Percentiles rank a stretch among this genome's conserved stretches.
These are phyloP conservation scores for Chymomyza costata DNA, from an alignment of 1,140 invertebrate species.

Conservation along the genomic window DNA sequence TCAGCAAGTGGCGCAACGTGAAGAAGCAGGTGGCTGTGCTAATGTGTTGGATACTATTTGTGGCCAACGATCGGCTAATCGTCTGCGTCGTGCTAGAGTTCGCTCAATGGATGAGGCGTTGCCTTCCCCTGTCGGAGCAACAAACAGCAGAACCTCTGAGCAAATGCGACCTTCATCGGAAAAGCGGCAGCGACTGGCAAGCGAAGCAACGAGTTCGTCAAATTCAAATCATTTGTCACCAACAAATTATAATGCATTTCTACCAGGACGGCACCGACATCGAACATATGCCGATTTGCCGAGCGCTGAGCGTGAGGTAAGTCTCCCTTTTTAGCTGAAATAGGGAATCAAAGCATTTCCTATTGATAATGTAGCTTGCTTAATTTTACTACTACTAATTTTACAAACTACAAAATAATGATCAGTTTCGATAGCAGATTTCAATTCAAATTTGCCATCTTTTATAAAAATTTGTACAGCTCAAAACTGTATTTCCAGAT, in stretches of 20 bases:
- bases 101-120: constrained; percentile 36
- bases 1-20: constrained; percentile 7
- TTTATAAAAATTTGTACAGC: too few species aligned
- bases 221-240: constrained; percentile 35
- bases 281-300: constrained; percentile 43
- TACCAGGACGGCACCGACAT: constrained; percentile 47
- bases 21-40: neutral
- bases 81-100: constrained; percentile 20
- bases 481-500: too few species aligned
- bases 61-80: neutral
- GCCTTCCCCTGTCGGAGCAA: constrained; percentile 11
- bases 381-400: too few species aligned
- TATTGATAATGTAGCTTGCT: too few species aligned
- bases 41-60: constrained; percentile 7
- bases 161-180: constrained; percentile 13
- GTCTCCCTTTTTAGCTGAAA: too few species aligned
- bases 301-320: constrained; percentile 15
- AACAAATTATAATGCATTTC: constrained; percentile 47
- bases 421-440: too few species aligned
- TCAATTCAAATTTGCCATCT: too few species aligned
- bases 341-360: too few species aligned
- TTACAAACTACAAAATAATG: too few species aligned
- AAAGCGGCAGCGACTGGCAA: constrained; percentile 28
- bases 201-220: neutral
- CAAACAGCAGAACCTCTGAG: constrained; percentile 3